Evolutionary conservation across 2,888 invertebrate genomes (phyloP).

Genomic region (Seira musarum): DNA sequence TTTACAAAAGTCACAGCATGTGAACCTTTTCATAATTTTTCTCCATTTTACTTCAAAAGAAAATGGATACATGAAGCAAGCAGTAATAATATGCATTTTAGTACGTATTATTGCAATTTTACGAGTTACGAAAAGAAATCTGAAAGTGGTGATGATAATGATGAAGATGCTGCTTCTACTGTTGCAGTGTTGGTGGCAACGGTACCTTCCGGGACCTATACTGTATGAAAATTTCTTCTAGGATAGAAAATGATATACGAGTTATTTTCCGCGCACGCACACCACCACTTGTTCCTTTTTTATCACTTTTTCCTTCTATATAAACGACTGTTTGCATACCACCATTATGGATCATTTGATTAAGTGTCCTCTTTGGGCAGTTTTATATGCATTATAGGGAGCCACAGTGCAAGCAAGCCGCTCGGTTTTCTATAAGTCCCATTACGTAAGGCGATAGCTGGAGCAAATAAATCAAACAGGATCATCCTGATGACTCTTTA

Average conservation of each 20-base stretch:
- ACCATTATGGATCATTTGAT: slow-evolving; percentile 56
- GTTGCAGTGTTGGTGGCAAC: not conserved
- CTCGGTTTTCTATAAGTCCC: not conserved
- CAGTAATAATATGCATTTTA: slow-evolving; percentile 6
- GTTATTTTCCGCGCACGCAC: not conserved
- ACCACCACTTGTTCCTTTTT: slow-evolving; percentile 6
- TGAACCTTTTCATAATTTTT: slow-evolving; percentile 10
- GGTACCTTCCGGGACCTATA: not conserved
- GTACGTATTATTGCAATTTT: slow-evolving; percentile 1
- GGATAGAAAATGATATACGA: not conserved
- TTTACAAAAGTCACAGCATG: not conserved
- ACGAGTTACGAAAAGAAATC: not conserved
- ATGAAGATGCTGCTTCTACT: not conserved
- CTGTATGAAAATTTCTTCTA: not conserved
- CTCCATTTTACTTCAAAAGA: not conserved
- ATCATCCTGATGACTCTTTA: slow-evolving; percentile 52
- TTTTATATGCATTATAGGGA: slow-evolving; percentile 34
- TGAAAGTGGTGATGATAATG: not conserved
- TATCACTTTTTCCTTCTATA: slow-evolving; percentile 13
- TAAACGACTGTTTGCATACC: slow-evolving; percentile 53
- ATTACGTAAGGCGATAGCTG: slow-evolving; percentile 24
- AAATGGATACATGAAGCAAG: not conserved
- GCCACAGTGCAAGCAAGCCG: not conserved
- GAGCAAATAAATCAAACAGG: slow-evolving; percentile 52
- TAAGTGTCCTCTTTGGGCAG: slow-evolving; percentile 50